Conservation (phyloP, 2,113 vertebrate species). For the Equus przewalskii region DNA sequence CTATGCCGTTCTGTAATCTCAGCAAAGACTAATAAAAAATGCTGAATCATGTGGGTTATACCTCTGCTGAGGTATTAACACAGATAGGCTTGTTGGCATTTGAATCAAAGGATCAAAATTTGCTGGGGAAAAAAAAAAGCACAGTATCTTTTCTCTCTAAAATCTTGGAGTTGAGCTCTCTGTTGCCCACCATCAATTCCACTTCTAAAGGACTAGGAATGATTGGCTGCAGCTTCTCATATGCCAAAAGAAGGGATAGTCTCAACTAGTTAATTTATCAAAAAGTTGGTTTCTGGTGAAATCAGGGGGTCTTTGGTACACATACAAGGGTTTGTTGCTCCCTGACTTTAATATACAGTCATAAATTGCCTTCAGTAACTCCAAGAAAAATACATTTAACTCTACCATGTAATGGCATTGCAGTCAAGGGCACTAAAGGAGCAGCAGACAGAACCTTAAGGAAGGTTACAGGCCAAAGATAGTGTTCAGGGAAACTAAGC, state of each 20-base stretch:
- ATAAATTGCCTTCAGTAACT: not conserved
- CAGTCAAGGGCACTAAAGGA: not conserved
- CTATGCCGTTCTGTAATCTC: not conserved
- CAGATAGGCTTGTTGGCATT: not conserved
- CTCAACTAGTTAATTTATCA: not conserved
- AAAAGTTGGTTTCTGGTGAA: not conserved
- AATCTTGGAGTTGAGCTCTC: not conserved
- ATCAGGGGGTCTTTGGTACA: not conserved
- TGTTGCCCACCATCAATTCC: not conserved
- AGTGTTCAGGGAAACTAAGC: not conserved
- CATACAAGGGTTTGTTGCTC: not conserved
- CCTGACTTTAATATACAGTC: not conserved
- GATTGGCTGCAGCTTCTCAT: not conserved
- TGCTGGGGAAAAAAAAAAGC: not conserved
- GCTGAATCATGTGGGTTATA: not conserved
- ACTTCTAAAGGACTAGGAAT: not conserved
- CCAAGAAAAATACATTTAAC: not conserved
- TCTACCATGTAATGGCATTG: not conserved
- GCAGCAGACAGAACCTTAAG: not conserved
- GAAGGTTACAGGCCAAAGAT: not conserved
- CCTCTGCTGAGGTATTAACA: not conserved
- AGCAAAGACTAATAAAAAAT: not conserved
- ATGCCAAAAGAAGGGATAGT: not conserved
- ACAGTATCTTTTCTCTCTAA: not conserved
- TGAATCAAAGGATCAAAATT: not conserved